phyloP scores from a whole-genome alignment of 1,140 invertebrate genomes.

The Melipona quadrifasciata region DNA sequence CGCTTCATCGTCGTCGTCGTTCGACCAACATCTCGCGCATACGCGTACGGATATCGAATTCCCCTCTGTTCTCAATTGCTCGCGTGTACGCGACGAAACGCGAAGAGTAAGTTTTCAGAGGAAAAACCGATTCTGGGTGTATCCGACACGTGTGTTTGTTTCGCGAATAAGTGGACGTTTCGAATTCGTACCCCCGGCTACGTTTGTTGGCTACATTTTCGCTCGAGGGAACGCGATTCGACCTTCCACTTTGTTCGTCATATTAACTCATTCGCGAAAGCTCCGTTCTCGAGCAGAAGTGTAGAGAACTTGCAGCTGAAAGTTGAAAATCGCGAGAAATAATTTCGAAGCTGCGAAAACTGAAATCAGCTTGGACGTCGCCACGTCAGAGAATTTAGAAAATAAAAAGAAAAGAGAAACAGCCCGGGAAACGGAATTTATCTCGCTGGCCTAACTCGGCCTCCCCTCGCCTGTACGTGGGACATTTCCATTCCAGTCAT shows the following conservation, averaged over 20 bases:
- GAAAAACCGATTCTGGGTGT: neutral
- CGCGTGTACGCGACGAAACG: neutral
- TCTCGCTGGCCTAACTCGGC: neutral
- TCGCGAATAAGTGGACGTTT: neutral
- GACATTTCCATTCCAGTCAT: neutral
- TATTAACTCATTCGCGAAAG: neutral
- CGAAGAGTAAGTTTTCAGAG: neutral
- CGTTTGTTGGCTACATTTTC: neutral
- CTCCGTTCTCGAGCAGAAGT: too few species aligned
- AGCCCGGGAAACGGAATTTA: neutral
- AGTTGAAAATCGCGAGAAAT: too few species aligned
- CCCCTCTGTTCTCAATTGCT: neutral
- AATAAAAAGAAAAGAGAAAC: neutral
- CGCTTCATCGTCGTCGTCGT: neutral
- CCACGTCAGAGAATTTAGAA: neutral
- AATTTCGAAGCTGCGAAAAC: neutral
- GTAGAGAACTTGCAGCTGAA: too few species aligned
- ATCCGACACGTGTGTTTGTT: neutral
- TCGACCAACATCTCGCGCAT: neutral
- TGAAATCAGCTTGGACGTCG: neutral
- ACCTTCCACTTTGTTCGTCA: neutral
- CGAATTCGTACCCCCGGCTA: neutral
- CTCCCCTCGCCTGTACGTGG: too few species aligned
- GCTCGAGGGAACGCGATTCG: neutral
- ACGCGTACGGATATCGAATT: neutral